phyloP scores from a whole-genome alignment of 2,888 invertebrate species.

The Sinopyrophorus schimmeli region DNA sequence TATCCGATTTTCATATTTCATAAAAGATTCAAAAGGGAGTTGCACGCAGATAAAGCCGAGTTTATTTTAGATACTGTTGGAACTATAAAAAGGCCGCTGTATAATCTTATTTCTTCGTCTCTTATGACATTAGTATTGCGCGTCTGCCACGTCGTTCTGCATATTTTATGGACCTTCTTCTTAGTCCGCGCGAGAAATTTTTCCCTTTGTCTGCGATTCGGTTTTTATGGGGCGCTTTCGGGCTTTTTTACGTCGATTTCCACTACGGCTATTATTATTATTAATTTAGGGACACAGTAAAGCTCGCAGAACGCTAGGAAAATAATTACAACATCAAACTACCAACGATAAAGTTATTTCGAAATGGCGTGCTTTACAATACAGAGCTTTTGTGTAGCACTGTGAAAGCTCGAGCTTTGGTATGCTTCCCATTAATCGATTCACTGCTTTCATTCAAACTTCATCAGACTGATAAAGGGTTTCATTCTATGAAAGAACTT shows the following conservation, averaged over 20 bases:
- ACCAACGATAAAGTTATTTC: conserved; percentile 24
- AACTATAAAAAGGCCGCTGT: conserved; percentile 36
- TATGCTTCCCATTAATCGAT: conserved; percentile 31
- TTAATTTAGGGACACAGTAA: too few relatives aligned
- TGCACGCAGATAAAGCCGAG: conserved; percentile 23
- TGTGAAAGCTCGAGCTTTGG: conserved; percentile 26
- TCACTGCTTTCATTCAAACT: conserved; percentile 30
- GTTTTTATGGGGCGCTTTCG: too few relatives aligned
- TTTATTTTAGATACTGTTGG: conserved; percentile 31
- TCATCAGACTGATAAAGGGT: conserved; percentile 29
- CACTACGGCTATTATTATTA: too few relatives aligned
- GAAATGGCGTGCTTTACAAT: conserved; percentile 25
- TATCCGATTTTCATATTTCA: conserved; percentile 29
- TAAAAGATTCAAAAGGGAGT: conserved; percentile 24
- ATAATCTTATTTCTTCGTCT: conserved; percentile 41
- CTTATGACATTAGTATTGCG: conserved; percentile 43
- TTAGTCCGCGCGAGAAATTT: conserved; percentile 37
- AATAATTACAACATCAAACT: conserved; percentile 26
- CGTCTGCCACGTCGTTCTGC: conserved; percentile 42
- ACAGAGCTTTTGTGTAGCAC: conserved; percentile 24
- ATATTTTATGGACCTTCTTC: conserved; percentile 39
- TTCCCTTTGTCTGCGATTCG: conserved; percentile 38
- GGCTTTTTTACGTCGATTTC: too few relatives aligned
- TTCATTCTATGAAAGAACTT: conserved; percentile 28
- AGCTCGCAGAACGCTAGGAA: conserved; percentile 7